A percentile compares a stretch with the other conserved stretches of the same genome.
phyloP scores from a whole-genome alignment of 2,888 invertebrate species.

The Pterobdella sp. region DNA sequence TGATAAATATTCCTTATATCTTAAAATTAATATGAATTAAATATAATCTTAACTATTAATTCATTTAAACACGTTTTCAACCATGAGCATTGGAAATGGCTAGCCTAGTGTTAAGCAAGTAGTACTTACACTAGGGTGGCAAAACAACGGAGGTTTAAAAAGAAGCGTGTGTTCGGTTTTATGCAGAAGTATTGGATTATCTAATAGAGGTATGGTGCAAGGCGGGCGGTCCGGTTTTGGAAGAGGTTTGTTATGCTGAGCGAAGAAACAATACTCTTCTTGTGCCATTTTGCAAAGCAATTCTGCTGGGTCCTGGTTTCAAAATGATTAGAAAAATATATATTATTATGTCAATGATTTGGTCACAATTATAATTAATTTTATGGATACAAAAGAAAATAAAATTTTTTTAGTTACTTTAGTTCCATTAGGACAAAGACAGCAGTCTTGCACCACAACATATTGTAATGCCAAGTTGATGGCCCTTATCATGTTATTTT shows the following conservation, averaged over 20 bases:
- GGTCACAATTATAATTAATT: no score
- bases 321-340: no score
- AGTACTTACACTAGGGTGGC: background rate
- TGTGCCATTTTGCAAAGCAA: background rate
- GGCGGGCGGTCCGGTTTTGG: background rate
- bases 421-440: background rate
- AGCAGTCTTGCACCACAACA: background rate
- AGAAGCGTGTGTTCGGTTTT: background rate
- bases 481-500: background rate
- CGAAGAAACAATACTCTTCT: background rate
- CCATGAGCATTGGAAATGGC: no score
- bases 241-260: background rate
- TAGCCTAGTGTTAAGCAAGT: no score
- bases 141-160: background rate
- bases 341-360: no score
- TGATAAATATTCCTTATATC: no score
- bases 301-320: background rate
- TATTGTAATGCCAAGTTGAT: background rate
- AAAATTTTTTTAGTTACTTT: no score
- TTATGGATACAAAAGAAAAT: no score
- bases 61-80: no score
- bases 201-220: background rate
- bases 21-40: no score
- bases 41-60: background rate
- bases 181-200: background rate